These are phyloP conservation scores for Chelonia mydas DNA, from an alignment of 2,797 vertebrate genomes.

Conservation along the genomic window DNA sequence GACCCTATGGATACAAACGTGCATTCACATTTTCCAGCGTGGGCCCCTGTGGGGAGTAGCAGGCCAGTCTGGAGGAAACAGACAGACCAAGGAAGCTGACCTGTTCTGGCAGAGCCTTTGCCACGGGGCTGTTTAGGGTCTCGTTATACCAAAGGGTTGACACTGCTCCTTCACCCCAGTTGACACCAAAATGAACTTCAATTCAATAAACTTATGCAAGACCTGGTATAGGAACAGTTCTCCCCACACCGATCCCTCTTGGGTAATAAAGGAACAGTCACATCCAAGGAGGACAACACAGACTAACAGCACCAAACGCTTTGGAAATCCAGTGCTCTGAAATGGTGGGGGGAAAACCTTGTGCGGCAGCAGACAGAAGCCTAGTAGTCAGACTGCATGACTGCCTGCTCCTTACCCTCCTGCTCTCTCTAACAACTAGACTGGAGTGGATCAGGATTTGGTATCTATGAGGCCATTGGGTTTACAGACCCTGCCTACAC, in stretches of 20 bases:
- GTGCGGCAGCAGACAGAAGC: background rate
- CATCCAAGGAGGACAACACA: background rate
- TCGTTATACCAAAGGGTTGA: background rate
- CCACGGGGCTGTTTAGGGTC: background rate
- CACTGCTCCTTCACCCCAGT: background rate
- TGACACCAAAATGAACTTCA: background rate
- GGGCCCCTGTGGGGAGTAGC: background rate
- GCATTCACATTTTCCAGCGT: background rate
- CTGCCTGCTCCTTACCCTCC: background rate
- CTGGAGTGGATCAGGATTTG: background rate
- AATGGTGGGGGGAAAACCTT: rapidly evolving
- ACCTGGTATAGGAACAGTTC: background rate
- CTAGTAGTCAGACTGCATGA: background rate
- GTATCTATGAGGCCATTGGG: background rate
- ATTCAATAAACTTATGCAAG: background rate
- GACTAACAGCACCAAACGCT: background rate
- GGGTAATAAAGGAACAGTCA: background rate
- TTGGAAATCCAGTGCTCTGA: background rate
- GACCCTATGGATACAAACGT: constrained; percentile 85
- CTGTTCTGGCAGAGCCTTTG: background rate
- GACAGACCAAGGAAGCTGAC: background rate
- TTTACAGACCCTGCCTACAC: background rate
- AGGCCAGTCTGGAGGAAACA: rapidly evolving
- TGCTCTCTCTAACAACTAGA: background rate
- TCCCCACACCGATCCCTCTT: background rate